phyloP scores from a whole-genome alignment of 1,140 invertebrate genomes.

The Pteromalus puparum region DNA sequence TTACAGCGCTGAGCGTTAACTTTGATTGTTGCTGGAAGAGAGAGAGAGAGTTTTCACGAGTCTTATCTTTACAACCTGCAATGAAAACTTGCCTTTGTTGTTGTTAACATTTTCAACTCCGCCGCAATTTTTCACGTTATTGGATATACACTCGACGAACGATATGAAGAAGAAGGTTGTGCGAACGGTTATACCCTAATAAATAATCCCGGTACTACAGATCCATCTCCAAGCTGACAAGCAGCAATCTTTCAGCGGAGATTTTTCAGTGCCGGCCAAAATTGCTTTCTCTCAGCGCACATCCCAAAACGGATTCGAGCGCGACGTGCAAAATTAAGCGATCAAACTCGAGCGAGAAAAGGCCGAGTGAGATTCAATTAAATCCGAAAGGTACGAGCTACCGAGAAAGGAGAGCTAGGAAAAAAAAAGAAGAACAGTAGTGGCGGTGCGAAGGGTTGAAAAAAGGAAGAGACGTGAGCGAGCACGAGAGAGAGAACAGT shows the following conservation, averaged over 20 bases:
- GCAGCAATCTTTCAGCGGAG: neutral
- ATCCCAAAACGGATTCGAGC: slow-evolving; percentile 6
- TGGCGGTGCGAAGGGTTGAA: neutral
- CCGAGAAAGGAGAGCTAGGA: neutral
- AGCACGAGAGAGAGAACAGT: neutral
- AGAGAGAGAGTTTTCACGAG: neutral
- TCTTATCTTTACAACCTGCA: neutral
- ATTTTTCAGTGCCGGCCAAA: neutral
- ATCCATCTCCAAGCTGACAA: neutral
- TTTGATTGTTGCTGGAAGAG: neutral
- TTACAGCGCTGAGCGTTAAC: neutral
- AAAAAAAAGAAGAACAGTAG: neutral
- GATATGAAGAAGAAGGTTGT: too few species aligned
- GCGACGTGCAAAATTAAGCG: slow-evolving; percentile 50
- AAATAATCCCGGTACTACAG: neutral
- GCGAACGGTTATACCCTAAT: neutral
- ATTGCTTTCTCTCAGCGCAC: neutral
- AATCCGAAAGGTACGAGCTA: slow-evolving; percentile 52
- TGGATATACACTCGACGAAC: too few species aligned
- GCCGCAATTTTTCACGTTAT: too few species aligned
- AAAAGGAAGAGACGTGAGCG: neutral
- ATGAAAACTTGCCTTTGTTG: neutral
- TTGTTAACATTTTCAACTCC: neutral
- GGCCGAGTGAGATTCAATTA: slow-evolving; percentile 62
- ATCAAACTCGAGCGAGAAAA: slow-evolving; percentile 29